Percentiles rank a stretch among this genome's conserved stretches.
These are phyloP conservation scores for Drosophila koepferae DNA, from an alignment of 2,888 invertebrate species.

Conservation along the genomic window DNA sequence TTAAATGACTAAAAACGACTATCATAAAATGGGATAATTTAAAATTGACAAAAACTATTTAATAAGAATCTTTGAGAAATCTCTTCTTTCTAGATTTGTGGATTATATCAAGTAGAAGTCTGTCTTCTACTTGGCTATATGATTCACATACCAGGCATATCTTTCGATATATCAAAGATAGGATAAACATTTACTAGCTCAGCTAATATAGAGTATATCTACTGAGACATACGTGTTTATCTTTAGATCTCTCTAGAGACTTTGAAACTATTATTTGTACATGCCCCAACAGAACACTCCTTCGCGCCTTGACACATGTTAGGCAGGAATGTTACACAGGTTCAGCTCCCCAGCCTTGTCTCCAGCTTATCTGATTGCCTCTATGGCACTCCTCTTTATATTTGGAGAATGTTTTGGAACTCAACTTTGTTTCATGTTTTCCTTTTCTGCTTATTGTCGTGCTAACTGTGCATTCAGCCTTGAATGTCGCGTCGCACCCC, in stretches of 20 bases:
- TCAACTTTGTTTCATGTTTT: background rate
- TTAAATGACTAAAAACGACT: background rate
- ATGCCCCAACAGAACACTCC: background rate
- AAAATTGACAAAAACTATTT: background rate
- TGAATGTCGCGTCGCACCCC: conserved; percentile 15
- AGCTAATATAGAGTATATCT: no score
- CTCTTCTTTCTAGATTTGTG: background rate
- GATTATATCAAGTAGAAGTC: background rate
- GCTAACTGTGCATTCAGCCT: conserved; percentile 49
- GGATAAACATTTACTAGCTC: no score
- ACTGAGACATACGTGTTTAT: no score
- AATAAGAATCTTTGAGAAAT: background rate
- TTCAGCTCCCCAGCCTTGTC: background rate
- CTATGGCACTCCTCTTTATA: conserved; percentile 30
- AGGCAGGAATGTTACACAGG: background rate
- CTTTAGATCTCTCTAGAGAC: no score
- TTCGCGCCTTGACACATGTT: background rate
- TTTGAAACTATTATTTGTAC: background rate
- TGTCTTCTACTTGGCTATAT: background rate
- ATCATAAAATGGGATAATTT: no score
- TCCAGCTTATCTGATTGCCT: conserved; percentile 3
- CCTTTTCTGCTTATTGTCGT: conserved; percentile 3
- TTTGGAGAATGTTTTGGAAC: background rate
- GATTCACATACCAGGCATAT: no score
- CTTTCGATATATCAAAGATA: no score